These are phyloP conservation scores for Zelleria hepariella DNA, from an alignment of 2,888 invertebrate genomes.

Conservation along the genomic window DNA sequence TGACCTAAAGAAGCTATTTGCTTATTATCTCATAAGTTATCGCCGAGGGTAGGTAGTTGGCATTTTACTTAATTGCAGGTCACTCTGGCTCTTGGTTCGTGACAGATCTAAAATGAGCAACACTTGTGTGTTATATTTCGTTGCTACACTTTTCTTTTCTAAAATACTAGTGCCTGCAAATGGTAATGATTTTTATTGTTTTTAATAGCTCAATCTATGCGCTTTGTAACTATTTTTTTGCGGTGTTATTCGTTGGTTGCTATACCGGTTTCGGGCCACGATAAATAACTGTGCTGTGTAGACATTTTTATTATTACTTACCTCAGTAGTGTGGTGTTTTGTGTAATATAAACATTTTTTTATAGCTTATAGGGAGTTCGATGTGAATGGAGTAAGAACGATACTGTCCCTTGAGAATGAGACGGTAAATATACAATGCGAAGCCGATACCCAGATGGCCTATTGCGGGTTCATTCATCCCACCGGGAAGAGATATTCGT, in stretches of 20 bases:
- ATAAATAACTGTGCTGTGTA: neutral
- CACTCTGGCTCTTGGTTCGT: neutral
- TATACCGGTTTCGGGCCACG: too few species aligned
- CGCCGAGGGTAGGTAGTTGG: neutral
- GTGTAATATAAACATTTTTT: too few species aligned
- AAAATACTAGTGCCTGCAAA: neutral
- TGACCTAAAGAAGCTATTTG: neutral
- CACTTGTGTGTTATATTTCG: neutral
- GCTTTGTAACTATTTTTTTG: too few species aligned
- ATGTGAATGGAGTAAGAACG: slow-evolving; percentile 36
- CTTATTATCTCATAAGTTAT: neutral
- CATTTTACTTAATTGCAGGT: neutral
- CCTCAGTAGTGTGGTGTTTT: neutral
- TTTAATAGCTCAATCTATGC: too few species aligned
- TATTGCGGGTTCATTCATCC: slow-evolving; percentile 62
- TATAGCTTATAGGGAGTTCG: slow-evolving; percentile 48
- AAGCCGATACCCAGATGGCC: slow-evolving; percentile 42
- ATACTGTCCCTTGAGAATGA: slow-evolving; percentile 52
- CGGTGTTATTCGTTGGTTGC: too few species aligned
- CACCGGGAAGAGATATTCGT: slow-evolving; percentile 56
- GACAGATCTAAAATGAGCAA: neutral
- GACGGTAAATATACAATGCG: slow-evolving; percentile 43
- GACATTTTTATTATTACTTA: neutral
- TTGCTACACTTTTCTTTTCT: neutral
- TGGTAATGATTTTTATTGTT: neutral